phyloP scores from a whole-genome alignment of 2,888 invertebrate genomes.

The Bruchidius siliquastri region DNA sequence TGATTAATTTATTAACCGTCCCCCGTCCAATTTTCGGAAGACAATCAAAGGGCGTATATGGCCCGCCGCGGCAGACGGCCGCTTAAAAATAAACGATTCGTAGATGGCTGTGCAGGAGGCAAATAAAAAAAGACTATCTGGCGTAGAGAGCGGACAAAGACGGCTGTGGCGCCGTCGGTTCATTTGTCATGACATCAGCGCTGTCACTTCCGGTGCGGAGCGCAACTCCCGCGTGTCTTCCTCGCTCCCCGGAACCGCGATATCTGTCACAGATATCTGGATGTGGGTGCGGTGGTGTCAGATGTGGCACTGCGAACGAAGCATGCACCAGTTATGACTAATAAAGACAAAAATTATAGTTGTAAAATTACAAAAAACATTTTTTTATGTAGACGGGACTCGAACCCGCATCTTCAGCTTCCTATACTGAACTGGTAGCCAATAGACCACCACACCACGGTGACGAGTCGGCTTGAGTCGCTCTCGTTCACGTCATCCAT shows the following conservation, averaged over 20 bases:
- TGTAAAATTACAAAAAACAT: too few relatives aligned
- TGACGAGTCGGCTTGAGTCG: too few relatives aligned
- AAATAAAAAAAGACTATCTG: slow-evolving; percentile 11
- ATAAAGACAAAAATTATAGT: too few relatives aligned
- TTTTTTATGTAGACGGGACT: too few relatives aligned
- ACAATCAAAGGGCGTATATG: slow-evolving; percentile 17
- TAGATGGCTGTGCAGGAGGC: slow-evolving; percentile 9
- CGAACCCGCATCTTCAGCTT: too few relatives aligned
- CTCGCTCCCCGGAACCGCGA: neutral
- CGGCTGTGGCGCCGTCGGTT: slow-evolving; percentile 19
- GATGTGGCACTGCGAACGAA: neutral
- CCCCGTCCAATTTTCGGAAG: slow-evolving; percentile 7
- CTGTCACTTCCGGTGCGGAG: slow-evolving; percentile 43
- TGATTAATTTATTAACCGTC: neutral
- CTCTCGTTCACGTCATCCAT: too few relatives aligned
- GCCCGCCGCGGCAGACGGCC: neutral
- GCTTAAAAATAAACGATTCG: slow-evolving; percentile 23
- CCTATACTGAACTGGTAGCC: too few relatives aligned
- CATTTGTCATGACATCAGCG: slow-evolving; percentile 47
- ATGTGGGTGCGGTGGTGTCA: neutral
- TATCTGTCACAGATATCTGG: neutral
- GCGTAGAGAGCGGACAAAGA: slow-evolving; percentile 1
- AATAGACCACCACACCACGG: too few relatives aligned
- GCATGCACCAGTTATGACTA: too few relatives aligned
- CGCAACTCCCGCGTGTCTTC: slow-evolving; percentile 1